phyloP scores from a whole-genome alignment of 35 echinoderm and acorn worm species.

The Antedon bifida region DNA sequence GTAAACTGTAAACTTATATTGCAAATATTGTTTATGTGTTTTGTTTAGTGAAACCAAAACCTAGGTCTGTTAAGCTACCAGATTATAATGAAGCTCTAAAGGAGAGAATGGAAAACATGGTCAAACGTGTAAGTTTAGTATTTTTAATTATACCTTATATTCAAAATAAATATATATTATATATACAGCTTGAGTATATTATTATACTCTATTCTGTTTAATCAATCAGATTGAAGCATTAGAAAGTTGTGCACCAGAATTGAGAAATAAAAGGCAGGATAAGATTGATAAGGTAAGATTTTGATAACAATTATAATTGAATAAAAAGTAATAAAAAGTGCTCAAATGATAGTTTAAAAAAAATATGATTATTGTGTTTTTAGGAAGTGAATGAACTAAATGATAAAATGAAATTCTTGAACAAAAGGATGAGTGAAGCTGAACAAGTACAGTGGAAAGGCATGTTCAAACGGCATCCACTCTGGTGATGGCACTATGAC shows the following conservation, averaged over 20 bases:
- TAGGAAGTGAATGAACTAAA: constrained; percentile 11
- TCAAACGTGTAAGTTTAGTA: not conserved
- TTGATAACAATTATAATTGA: too few relatives aligned
- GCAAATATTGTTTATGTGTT: too few relatives aligned
- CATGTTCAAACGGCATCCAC: constrained; percentile 5
- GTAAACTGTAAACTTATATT: too few relatives aligned
- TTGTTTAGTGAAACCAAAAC: not conserved
- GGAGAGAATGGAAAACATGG: not conserved
- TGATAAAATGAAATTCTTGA: constrained; percentile 15
- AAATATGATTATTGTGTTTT: not conserved
- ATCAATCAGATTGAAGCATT: not conserved
- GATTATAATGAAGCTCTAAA: not conserved
- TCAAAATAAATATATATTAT: too few relatives aligned
- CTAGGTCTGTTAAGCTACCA: not conserved
- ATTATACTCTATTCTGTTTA: not conserved
- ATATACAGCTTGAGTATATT: too few relatives aligned
- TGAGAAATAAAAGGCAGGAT: not conserved
- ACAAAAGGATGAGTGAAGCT: constrained; percentile 4
- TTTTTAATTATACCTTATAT: too few relatives aligned
- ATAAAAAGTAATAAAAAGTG: too few relatives aligned
- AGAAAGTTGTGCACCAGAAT: not conserved
- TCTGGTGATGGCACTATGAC: not conserved
- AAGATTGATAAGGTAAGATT: not conserved
- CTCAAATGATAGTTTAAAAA: too few relatives aligned
- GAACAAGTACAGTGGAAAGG: constrained; percentile 3